Base-by-base conservation (phyloP, 2,888 invertebrate species). In the Nomada lathburiana region DNA sequence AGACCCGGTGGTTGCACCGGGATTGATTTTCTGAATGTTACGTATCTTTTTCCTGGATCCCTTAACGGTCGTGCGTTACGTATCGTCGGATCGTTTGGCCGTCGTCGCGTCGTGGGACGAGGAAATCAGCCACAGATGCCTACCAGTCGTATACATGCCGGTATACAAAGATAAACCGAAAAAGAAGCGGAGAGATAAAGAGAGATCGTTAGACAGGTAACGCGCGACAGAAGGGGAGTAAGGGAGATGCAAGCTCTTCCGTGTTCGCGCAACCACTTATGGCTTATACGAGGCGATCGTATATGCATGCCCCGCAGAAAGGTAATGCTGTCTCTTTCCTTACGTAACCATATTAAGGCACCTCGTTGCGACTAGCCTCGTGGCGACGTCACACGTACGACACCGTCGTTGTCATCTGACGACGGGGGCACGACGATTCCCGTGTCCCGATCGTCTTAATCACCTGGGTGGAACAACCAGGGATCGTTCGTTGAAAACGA, bases 201-300 rank as follows among this genome's bases (percentile, higher is more conserved):
- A 63, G 53, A 47, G 50, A 18, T 9, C 26, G 47, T 57, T 53
- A 53, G 64, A 50, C 60, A 63, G 62, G 67, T 60, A 44, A 55
- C 20, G 44, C 29, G 57, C 52, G 74, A 57, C 55, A 59, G 70
- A 59, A 73, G 59, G 69, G 53, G 82, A 83, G 78, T 63, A 53
- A 75, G 67, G 76, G 78, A 81, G 80, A 80, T 42, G 73, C 77
- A 60, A 76, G 64, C 90, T 92, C 93, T 93, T 93, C 93, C 93
- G 93, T 91, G 92, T 92, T 92, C 89, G 89, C 89, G 91, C 88
- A 90, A 92, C 91, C 91, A 89, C 91, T 91, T 91, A 91, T 86
- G 89, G 90, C 88, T 86, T 88, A 89, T 89, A 88, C 88, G 80
- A 60, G 67, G 80, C 75, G 85, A 88, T 86, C 87, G 87, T 88